phyloP scores from a whole-genome alignment of 2,113 vertebrate species.

The Gopherus evgoodei region DNA sequence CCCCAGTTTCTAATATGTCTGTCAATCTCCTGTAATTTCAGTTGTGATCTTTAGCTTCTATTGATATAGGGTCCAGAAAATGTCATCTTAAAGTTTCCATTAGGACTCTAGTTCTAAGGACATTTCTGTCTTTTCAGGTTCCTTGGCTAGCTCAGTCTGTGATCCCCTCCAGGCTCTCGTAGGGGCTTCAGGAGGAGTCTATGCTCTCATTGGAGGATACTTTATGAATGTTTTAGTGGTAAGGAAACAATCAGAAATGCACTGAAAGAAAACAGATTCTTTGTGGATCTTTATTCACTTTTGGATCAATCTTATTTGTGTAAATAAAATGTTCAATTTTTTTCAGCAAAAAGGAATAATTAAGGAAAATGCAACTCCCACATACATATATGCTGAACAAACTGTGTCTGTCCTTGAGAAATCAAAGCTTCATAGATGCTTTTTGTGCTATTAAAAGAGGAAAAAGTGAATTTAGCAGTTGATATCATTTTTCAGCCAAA shows the following conservation, averaged over 20 bases:
- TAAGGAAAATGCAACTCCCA: neutral
- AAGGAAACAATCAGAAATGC: slow-evolving; percentile 50
- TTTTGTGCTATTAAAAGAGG: neutral
- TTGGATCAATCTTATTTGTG: neutral
- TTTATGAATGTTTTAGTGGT: slow-evolving; percentile 94
- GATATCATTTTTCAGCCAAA: neutral
- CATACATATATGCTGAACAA: neutral
- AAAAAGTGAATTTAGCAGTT: neutral
- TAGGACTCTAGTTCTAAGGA: neutral
- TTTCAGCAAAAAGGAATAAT: neutral
- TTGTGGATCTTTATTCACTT: neutral
- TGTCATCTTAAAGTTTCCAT: neutral
- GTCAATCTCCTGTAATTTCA: neutral
- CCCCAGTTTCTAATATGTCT: no score
- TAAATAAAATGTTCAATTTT: neutral
- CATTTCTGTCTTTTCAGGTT: slow-evolving; percentile 77
- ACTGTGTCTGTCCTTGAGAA: neutral
- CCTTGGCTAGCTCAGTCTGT: slow-evolving; percentile 92
- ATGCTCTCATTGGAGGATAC: slow-evolving; percentile 91
- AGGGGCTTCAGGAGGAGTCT: slow-evolving; percentile 92
- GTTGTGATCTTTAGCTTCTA: neutral
- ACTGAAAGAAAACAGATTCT: neutral
- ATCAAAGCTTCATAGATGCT: neutral
- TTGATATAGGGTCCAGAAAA: neutral
- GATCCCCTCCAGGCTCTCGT: slow-evolving; percentile 87